A percentile compares a stretch with the other conserved stretches of the same genome.
Evolutionary conservation across 2,113 vertebrate genomes (phyloP).

Genomic region (Oenanthe oenanthe): DNA sequence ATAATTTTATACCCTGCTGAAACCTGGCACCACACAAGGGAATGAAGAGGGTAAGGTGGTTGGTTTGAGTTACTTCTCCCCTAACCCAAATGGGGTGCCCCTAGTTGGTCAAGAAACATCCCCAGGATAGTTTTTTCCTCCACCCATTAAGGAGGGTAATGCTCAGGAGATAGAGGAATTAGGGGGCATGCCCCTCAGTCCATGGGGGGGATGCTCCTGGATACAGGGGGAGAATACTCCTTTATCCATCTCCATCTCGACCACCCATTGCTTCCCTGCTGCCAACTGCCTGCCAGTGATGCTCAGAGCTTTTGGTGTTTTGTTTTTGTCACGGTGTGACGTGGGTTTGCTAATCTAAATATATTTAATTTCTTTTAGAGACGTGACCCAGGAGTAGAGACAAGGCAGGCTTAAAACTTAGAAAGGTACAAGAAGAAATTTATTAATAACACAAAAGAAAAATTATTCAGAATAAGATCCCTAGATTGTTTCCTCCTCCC

Average conservation of each 20-base stretch:
- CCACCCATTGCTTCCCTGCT: accelerated
- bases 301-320: background rate
- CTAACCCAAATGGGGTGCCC: background rate
- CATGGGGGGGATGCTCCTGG: background rate
- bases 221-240: background rate
- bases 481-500: no score
- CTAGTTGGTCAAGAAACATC: background rate
- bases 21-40: conserved; percentile 59
- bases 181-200: background rate
- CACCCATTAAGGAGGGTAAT: background rate
- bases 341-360: no score
- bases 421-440: no score
- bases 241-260: background rate
- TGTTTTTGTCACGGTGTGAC: no score
- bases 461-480: no score
- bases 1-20: conserved; percentile 76
- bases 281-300: background rate
- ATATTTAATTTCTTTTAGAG: no score
- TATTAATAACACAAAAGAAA: no score
- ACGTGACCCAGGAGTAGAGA: no score
- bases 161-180: background rate
- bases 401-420: no score
- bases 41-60: background rate
- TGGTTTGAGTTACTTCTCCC: conserved; percentile 61
- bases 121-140: background rate